Base-by-base conservation (phyloP, 2,888 invertebrate species). In the Deilephila porcellus region DNA sequence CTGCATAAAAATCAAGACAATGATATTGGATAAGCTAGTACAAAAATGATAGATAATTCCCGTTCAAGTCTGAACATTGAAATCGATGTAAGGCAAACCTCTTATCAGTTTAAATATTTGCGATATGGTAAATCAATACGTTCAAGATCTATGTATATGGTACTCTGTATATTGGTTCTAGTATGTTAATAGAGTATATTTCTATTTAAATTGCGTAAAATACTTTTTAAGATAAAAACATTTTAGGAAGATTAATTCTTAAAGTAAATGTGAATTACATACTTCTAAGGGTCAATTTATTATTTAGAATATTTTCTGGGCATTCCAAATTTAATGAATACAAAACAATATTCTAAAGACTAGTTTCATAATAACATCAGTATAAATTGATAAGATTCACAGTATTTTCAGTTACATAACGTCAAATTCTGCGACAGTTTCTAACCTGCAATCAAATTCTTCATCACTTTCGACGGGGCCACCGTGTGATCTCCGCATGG, bases 401-500 rank as follows among this genome's bases (percentile, higher is more conserved):
- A 83, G 79, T 79, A 85, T 88, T 88, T 88, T 85, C 79, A 89
- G 90, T 93, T 93, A 95, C 94, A 95, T 95, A 95, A 95, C 93
- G 90, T 93, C 90, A 93, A 86, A 88, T 80, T 79, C 79, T 79
- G 78, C 78, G 76, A 79, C 76, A 79, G 45, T 74, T 71, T 74
- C 91, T 93, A 93, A 95, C 93, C 96, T 96, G 82, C 95, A 93
- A 91, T 98, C 98, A 91, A 98, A 98, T 86, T 98, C 97, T 85
- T 97, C 98, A 78, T 98, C 98, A 60, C 97, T 96, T 91, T 98
- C 98, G 34, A 95, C 95, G 62, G 95, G 89, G 17, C 91, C 94
- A 14, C 88, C 95, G 81, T 96, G 95, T 53, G 90, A 73, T 76
- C 85, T 86, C 73, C 94, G 87, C 72, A 88, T 85, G 25, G 91